Base-by-base conservation (phyloP, 53 echinoderm and acorn worm genomes). In the Henricia sp. region DNA sequence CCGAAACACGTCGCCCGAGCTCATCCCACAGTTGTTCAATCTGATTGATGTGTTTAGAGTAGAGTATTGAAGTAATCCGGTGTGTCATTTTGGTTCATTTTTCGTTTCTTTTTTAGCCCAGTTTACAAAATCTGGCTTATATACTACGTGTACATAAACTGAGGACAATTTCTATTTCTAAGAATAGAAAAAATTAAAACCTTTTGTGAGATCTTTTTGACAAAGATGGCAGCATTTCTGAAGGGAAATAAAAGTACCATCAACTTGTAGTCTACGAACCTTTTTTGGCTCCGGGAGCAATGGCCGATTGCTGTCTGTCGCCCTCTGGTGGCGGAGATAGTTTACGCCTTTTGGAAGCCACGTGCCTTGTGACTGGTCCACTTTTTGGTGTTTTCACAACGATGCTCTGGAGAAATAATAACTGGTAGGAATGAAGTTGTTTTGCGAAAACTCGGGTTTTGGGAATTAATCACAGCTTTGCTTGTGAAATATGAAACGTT, bases 341-440 rank as follows among this genome's bases (percentile, higher is more conserved):
- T 37, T 65, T 72, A 24, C 59, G 62, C 73, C 85, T 72, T 85
- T 65, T 85, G 34, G 85, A 27, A 0, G 35, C 37, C 26, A n/a
- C 43, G 24, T 28, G 58, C 37, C 73, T 42, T 38, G 33, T 21
- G 29, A 68, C 85, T 46, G 85, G 85, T 1, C 85, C 85, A 51
- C 85, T 85, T 74, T 72, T 65, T 73, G 85, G 85, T 30, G 85
- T 85, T 60, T 65, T 72, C 13, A 63, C 62, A 37, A 85, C 64
- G 25, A 85, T 73, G 27, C 85, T 85, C 85, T 85, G 57, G 0
- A 56, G 43, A 27, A n/a, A n/a, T n/a, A n/a, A n/a, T n/a, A n/a
- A n/a, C n/a, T n/a, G n/a, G n/a, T n/a, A n/a, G n/a, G n/a, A n/a
- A 6, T 44, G 44, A 44, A 44, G 44, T 6, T 9, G n/a, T n/a